These are phyloP conservation scores for Zaprionus nigranus DNA, from an alignment of 1,140 invertebrate genomes.

Conservation along the genomic window DNA sequence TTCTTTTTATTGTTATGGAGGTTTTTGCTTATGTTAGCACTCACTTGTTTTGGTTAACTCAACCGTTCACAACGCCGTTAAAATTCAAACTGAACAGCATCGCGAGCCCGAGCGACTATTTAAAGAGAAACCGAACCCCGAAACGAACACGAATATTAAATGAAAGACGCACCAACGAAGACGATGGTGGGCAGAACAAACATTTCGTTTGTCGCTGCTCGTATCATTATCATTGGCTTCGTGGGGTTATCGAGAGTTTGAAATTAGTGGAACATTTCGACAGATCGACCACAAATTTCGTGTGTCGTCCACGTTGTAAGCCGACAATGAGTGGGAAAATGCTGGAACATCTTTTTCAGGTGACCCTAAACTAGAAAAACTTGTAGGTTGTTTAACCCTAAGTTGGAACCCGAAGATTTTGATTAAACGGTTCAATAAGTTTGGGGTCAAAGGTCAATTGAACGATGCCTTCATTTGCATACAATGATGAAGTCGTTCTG, in stretches of 20 bases:
- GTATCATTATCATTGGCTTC: background rate
- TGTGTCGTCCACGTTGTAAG: background rate
- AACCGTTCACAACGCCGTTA: slow-evolving; percentile 55
- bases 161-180: slow-evolving; percentile 15
- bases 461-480: background rate
- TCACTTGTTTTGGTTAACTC: slow-evolving; percentile 38
- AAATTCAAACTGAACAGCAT: slow-evolving; percentile 66
- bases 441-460: background rate
- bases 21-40: slow-evolving; percentile 18
- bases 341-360: background rate
- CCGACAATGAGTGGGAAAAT: background rate
- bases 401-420: background rate
- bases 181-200: slow-evolving; percentile 20
- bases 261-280: slow-evolving; percentile 15
- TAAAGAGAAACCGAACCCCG: slow-evolving; percentile 53
- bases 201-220: slow-evolving; percentile 5
- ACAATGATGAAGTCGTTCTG: background rate
- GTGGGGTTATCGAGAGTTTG: slow-evolving; percentile 1
- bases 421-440: background rate
- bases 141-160: slow-evolving; percentile 27
- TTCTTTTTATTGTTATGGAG: background rate
- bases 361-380: background rate
- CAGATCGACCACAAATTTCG: slow-evolving; percentile 25
- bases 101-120: slow-evolving; percentile 33
- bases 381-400: background rate